Base-by-base conservation (phyloP, 2,888 invertebrate genomes). In the Heliconius erato region DNA sequence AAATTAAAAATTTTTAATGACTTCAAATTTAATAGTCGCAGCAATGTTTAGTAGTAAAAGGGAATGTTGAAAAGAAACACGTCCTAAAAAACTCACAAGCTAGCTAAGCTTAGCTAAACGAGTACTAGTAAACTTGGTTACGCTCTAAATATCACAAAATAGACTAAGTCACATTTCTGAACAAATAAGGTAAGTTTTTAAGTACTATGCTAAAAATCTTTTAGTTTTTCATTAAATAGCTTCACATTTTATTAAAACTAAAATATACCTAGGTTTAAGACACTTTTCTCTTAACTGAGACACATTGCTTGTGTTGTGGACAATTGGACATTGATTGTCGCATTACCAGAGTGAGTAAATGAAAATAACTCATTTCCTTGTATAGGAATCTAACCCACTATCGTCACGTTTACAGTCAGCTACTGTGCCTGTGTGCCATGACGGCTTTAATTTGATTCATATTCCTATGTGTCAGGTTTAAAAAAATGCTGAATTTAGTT, bases 111-210 rank as follows among this genome's bases (percentile, higher is more conserved):
- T 72, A 80, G 77, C 35, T 78, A 82, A 83, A 80, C 74, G 67
- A 67, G 80, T 72, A 72, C 77, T 40, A 44, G 63, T 74, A 68
- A 65, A 81, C 79, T 81, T 81, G 68, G 82, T 83, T 82, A 84
- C 83, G 83, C 83, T 82, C 84, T 80, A 68, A 80, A 83, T 83
- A 80, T 54, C 77, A n/a, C 76, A 65, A 74, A 80, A 76, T 68
- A 80, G 74, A 59, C 67, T 54, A 71, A 77, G 80, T 71, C 78
- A n/a, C 40, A 78, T 44, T 72, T 78, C 49, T 71, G 35, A 40
- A 71, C 44, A 32, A 77, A 69, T 77, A 35, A 77, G 80, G 32
- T 71, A 76, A 54, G 44, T 78, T 49, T 68, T 78, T 23, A 78
- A 67, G n/a, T 63, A n/a, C n/a, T 69, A 32, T 69, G 26, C 54